Evolutionary conservation across 2,888 invertebrate species (phyloP), one percentile per base, ranked within the genome.

Genomic region (Athalia rosae): DNA sequence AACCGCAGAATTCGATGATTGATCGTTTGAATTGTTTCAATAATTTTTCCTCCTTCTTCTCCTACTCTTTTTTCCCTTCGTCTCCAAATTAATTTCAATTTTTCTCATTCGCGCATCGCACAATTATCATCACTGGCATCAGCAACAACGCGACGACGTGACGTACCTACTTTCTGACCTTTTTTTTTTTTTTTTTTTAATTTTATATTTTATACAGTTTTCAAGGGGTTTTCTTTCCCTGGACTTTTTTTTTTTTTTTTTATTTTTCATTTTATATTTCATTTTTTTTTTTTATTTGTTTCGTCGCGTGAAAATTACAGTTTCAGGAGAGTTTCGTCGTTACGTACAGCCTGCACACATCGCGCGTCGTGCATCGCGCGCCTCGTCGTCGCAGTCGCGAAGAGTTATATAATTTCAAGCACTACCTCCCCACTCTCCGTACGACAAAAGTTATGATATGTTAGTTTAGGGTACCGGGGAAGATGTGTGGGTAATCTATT

Each of bases 261-360:
- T 4, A 69, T 43, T 45, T 58, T n/a, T 2, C 8, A 63, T n/a
- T 63, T 62, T 43, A 62, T 11, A 41, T 9, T 41, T 62, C 62
- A 9, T 62, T 56, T 79, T 79, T 78, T 81, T 85, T 86, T 84
- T 82, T 81, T 82, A 81, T 76, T 81, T 58, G 56, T 66, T 50
- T 28, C 63, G 56, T 71, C 79, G 82, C 82, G 82, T 81, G 87
- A 87, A 87, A 88, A 88, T 87, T 88, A 87, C 87, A 87, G 87
- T 87, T 88, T 85, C 83, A 84, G 83, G 80, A 79, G 86, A 88
- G 88, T 88, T 88, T 85, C 85, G 87, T 85, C 88, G 87, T 88
- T 88, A 88, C 88, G 85, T 87, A 87, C 88, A 88, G 87, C 87
- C 87, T 88, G 88, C 87, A 87, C 88, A 87, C 87, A n/a, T 5